Evolutionary conservation across 2,888 invertebrate genomes (phyloP).

Genomic region (Tiphia femorata): DNA sequence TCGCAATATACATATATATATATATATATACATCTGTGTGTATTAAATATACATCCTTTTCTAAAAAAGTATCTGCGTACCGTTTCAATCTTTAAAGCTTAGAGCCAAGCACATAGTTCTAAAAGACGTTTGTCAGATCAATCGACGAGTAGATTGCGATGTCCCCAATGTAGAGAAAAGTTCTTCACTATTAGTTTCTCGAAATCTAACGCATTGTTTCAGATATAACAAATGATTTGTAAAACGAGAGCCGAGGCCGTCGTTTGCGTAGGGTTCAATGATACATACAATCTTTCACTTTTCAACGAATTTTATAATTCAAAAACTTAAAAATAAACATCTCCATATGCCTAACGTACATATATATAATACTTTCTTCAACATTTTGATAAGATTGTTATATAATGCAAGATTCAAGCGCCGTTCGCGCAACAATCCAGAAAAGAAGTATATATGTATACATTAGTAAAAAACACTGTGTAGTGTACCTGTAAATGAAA

Average conservation of each 20-base stretch:
- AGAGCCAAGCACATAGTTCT: too few relatives aligned
- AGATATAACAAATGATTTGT: too few relatives aligned
- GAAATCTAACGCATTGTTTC: too few relatives aligned
- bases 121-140: too few relatives aligned
- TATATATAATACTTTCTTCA: constrained; percentile 61
- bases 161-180: too few relatives aligned
- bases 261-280: constrained; percentile 34
- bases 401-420: constrained; percentile 27
- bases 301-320: constrained; percentile 59
- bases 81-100: too few relatives aligned
- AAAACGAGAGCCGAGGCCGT: too few relatives aligned
- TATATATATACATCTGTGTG: constrained; percentile 7
- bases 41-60: not conserved
- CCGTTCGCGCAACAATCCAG: constrained; percentile 36
- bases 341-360: constrained; percentile 59
- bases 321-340: constrained; percentile 65
- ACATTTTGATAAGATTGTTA: constrained; percentile 54
- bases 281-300: constrained; percentile 32
- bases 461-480: not conserved
- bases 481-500: not conserved
- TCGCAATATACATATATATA: constrained; percentile 26
- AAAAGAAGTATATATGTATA: constrained; percentile 28
- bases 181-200: too few relatives aligned
- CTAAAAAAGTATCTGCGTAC: too few relatives aligned
- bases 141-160: too few relatives aligned